A percentile compares a stretch with the other conserved stretches of the same genome.
Conservation (phyloP, 2,113 vertebrate species). For the Theropithecus gelada region DNA sequence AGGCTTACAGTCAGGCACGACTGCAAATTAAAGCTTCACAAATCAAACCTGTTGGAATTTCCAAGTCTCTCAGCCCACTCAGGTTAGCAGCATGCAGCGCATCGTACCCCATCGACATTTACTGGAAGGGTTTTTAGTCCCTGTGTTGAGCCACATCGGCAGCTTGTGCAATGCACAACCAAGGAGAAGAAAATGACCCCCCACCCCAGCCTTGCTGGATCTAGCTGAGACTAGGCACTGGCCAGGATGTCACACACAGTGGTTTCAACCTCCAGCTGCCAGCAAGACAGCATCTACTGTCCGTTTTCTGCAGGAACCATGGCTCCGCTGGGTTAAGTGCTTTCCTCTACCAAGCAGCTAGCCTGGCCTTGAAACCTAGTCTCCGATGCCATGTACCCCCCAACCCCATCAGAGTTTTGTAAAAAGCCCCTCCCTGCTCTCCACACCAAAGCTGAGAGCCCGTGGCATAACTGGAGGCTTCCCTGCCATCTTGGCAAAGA, state of each 20-base stretch:
- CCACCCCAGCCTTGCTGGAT: not conserved
- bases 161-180: not conserved
- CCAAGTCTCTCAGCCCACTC: not conserved
- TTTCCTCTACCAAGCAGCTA: not conserved
- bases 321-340: not conserved
- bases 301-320: not conserved
- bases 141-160: not conserved
- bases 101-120: accelerated
- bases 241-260: no score
- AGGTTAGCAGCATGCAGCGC: not conserved
- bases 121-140: not conserved
- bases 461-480: no score
- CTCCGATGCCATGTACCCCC: not conserved
- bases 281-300: not conserved
- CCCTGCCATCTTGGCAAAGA: not conserved
- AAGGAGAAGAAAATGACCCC: not conserved
- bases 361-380: no score
- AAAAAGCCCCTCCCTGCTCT: not conserved
- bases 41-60: not conserved
- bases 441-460: not conserved
- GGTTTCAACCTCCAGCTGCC: not conserved
- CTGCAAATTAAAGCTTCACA: not conserved
- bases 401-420: not conserved
- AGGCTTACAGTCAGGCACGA: not conserved
- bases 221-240: not conserved